Conservation (phyloP, 2,797 vertebrate genomes). For the Alectoris magna region DNA sequence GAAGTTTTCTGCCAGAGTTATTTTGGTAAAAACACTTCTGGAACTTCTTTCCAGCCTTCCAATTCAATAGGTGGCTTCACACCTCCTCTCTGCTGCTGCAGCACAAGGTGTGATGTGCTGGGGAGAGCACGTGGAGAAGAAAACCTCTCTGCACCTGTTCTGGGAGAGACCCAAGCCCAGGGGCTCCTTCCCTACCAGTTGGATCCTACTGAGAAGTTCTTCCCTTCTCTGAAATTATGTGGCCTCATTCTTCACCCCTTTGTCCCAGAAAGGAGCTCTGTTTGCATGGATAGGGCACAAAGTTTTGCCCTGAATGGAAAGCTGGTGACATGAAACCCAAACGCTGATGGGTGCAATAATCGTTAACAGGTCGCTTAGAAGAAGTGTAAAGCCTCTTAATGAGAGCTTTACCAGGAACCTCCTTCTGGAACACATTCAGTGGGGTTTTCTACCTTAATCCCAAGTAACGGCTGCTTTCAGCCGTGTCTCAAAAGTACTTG, state of each 20-base stretch:
- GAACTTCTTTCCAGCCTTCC: background rate
- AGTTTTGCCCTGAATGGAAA: background rate
- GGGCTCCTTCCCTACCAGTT: background rate
- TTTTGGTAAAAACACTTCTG: background rate
- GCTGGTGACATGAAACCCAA: background rate
- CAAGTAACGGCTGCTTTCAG: background rate
- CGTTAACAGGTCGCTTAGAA: background rate
- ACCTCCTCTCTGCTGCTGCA: background rate
- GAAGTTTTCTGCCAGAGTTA: background rate
- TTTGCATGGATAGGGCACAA: background rate
- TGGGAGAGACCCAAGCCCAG: background rate
- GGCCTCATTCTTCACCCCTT: background rate
- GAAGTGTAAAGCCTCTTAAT: background rate
- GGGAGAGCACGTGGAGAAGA: background rate
- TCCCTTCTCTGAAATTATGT: background rate
- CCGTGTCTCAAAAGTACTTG: background rate
- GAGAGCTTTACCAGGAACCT: background rate
- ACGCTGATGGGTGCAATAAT: background rate
- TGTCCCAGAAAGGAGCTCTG: background rate
- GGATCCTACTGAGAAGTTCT: background rate
- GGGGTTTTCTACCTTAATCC: background rate
- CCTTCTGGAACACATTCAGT: background rate
- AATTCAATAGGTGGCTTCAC: background rate
- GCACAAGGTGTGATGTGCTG: fast-evolving
- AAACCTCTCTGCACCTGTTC: fast-evolving